phyloP scores from a whole-genome alignment of 2,888 invertebrate genomes.

The Nycteola revayana region DNA sequence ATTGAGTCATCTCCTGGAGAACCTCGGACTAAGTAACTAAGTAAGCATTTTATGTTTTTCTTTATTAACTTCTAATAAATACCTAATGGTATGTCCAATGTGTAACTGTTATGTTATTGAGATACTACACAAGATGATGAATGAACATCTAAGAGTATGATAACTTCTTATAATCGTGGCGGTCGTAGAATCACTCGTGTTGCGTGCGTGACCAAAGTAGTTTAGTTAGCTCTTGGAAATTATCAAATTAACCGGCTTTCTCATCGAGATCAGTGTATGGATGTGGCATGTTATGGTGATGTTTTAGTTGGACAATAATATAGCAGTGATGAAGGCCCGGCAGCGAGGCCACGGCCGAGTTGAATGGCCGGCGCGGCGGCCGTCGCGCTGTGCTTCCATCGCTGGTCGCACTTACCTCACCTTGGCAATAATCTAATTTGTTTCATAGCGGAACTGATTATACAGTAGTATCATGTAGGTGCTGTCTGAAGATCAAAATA shows the following conservation, averaged over 20 bases:
- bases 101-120: too few species aligned
- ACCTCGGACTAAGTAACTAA: conserved; percentile 34
- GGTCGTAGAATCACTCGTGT: not conserved
- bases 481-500: too few species aligned
- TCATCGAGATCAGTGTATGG: conserved; percentile 4
- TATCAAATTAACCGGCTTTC: conserved; percentile 10
- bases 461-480: conserved; percentile 42
- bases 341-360: conserved; percentile 59
- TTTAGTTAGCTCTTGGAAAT: conserved; percentile 8
- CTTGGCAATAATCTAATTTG: conserved; percentile 71
- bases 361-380: conserved; percentile 68
- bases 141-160: too few species aligned
- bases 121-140: too few species aligned
- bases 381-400: conserved; percentile 60
- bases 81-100: too few species aligned
- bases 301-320: conserved; percentile 11
- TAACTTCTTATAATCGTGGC: not conserved
- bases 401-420: conserved; percentile 61
- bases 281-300: conserved; percentile 10
- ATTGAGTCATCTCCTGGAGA: conserved; percentile 38
- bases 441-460: conserved; percentile 61
- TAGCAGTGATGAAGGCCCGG: conserved; percentile 34
- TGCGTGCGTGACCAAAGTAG: conserved; percentile 11
- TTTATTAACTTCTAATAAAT: too few species aligned
- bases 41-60: conserved; percentile 38